Conservation (phyloP, 2,797 vertebrate genomes). For the Dipus sagitta region DNA sequence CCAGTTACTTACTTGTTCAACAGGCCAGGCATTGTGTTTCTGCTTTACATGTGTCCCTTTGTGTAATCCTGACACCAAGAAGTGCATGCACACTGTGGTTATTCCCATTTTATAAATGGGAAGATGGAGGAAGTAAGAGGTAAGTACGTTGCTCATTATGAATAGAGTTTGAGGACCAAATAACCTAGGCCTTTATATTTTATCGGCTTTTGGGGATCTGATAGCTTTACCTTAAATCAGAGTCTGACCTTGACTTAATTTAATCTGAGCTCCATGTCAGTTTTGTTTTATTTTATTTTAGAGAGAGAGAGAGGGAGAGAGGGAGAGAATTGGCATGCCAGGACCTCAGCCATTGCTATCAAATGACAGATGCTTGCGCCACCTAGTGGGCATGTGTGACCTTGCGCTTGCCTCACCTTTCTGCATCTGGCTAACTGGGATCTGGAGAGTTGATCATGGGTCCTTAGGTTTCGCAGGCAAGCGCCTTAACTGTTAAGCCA, state of each 20-base stretch:
- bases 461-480: no score
- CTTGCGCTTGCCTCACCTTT: no score
- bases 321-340: no score
- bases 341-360: no score
- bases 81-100: not conserved
- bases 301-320: no score
- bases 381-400: no score
- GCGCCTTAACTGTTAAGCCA: no score
- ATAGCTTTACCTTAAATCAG: not conserved
- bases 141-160: not conserved
- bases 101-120: conserved; percentile 13
- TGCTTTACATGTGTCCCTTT: not conserved
- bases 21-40: not conserved
- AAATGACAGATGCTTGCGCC: no score
- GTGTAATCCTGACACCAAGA: conserved; percentile 4
- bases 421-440: no score
- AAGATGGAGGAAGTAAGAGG: not conserved
- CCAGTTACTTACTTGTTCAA: not conserved
- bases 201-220: not conserved
- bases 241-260: not conserved
- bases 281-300: no score
- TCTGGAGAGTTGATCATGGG: no score
- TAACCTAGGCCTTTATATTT: not conserved
- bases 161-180: not conserved
- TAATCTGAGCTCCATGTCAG: not conserved